These are phyloP conservation scores for Didymodactylos carnosus DNA, from an alignment of 2,888 invertebrate genomes.

Conservation along the genomic window DNA sequence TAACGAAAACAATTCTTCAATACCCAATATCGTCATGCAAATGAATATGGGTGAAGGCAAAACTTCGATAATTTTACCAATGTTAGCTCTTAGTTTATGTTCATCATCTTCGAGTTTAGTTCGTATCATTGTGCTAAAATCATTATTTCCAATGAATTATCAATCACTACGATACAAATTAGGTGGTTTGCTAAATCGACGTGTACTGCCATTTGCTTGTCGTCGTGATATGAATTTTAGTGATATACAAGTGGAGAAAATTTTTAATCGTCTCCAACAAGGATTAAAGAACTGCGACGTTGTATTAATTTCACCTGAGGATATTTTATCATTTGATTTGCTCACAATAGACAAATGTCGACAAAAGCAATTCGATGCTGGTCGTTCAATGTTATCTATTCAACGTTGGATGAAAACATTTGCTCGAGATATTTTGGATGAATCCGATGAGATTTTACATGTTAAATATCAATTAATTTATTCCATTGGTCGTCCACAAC, in stretches of 20 bases:
- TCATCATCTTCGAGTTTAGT: neutral
- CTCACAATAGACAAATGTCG: neutral
- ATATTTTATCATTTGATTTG: neutral
- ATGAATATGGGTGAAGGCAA: neutral
- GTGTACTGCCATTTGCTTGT: neutral
- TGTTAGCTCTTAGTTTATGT: neutral
- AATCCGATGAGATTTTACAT: neutral
- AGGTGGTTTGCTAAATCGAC: neutral
- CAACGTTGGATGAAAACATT: neutral
- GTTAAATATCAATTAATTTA: neutral
- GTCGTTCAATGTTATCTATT: neutral
- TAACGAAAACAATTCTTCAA: neutral
- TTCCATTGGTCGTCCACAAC: neutral
- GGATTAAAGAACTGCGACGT: neutral
- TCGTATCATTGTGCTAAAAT: neutral
- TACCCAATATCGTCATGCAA: neutral
- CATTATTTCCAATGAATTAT: neutral
- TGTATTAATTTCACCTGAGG: neutral
- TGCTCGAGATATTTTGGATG: neutral
- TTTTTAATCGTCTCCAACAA: neutral
- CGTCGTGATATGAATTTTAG: neutral
- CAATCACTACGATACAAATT: neutral
- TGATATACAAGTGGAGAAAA: neutral
- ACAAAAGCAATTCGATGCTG: neutral
- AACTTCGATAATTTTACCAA: neutral